Evolutionary conservation across 2,797 vertebrate genomes (phyloP).

Genomic region (Sparus aurata): DNA sequence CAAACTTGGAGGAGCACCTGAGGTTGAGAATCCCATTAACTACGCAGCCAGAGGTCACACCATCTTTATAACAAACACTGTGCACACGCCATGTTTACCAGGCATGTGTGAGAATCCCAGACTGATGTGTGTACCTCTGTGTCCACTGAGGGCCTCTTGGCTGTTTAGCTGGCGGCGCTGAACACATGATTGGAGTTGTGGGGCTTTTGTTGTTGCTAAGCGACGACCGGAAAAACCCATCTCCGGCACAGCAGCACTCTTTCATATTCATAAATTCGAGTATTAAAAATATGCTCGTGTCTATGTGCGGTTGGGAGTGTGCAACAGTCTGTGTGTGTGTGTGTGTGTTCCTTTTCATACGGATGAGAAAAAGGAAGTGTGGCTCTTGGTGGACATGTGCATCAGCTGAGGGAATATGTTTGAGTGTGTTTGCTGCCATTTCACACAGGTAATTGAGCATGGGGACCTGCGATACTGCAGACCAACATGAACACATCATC

Average conservation of each 20-base stretch:
- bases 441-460: conserved; percentile 57
- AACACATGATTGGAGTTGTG: conserved; percentile 49
- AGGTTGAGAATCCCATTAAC: conserved; percentile 20
- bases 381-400: conserved; percentile 49
- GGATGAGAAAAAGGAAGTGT: conserved; percentile 42
- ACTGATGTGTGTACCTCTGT: conserved; percentile 31
- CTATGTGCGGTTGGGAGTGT: conserved; percentile 53
- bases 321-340: conserved; percentile 30
- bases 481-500: conserved; percentile 9
- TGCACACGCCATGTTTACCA: not conserved
- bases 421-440: conserved; percentile 31
- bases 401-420: conserved; percentile 11
- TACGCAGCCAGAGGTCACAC: conserved; percentile 19
- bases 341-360: conserved; percentile 44
- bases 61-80: conserved; percentile 12
- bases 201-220: conserved; percentile 76
- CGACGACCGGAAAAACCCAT: conserved; percentile 64
- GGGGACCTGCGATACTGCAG: conserved; percentile 15
- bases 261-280: conserved; percentile 74
- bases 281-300: conserved; percentile 74
- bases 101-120: conserved; percentile 12
- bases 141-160: conserved; percentile 43
- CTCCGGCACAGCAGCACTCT: conserved; percentile 54
- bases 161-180: conserved; percentile 42
- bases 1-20: not conserved